A percentile compares a stretch with the other conserved stretches of the same genome.
Evolutionary conservation across 2,113 vertebrate species (phyloP).

Genomic region (Seriola quinqueradiata): DNA sequence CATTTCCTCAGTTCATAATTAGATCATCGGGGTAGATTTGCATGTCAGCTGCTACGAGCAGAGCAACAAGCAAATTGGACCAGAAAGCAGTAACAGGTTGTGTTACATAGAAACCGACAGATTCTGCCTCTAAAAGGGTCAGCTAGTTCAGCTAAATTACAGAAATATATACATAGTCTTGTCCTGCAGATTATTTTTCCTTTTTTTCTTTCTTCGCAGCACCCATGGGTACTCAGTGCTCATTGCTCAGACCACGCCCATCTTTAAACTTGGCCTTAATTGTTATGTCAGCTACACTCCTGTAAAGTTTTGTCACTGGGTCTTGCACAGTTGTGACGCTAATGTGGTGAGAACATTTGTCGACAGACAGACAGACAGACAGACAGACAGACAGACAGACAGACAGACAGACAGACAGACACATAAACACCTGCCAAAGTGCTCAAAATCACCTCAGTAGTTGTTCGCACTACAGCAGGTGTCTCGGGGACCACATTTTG

Average conservation of each 20-base stretch:
- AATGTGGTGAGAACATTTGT: too few relatives aligned
- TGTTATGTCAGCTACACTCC: too few relatives aligned
- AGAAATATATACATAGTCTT: background rate
- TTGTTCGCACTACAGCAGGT: background rate
- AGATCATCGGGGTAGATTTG: constrained; percentile 57
- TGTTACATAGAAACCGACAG: background rate
- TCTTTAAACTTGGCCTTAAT: too few relatives aligned
- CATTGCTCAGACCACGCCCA: too few relatives aligned
- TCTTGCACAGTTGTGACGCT: too few relatives aligned
- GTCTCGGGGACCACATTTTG: too few relatives aligned
- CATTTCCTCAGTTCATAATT: constrained; percentile 60
- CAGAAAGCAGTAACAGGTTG: constrained; percentile 18
- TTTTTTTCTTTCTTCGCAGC: background rate
- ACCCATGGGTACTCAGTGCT: too few relatives aligned
- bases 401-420: too few relatives aligned
- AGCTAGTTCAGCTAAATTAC: background rate
- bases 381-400: too few relatives aligned
- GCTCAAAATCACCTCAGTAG: background rate
- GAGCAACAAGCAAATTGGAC: constrained; percentile 26
- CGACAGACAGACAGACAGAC: too few relatives aligned
- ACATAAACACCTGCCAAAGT: too few relatives aligned
- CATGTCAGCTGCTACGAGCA: constrained; percentile 33
- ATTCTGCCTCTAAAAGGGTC: background rate
- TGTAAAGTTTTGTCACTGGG: too few relatives aligned
- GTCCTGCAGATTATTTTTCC: background rate